A percentile compares a stretch with the other conserved stretches of the same genome.
Evolutionary conservation across 2,113 vertebrate genomes (phyloP).

Genomic region (Genyomyrus donnyi): DNA sequence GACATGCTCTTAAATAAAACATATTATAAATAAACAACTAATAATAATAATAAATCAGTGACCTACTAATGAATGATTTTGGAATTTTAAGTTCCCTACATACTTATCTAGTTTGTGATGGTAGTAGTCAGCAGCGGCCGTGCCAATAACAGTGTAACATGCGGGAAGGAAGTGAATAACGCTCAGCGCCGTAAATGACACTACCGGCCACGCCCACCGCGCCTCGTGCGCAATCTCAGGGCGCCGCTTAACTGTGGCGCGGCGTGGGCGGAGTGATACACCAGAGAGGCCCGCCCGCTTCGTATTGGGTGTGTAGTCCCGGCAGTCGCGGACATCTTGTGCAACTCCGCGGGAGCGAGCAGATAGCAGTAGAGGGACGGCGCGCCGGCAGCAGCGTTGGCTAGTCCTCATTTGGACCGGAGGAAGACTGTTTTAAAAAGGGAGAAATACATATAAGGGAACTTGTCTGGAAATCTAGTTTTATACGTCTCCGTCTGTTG

Average conservation of each 20-base stretch:
- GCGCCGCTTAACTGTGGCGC: background rate
- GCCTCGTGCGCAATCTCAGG: background rate
- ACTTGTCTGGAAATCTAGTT: background rate
- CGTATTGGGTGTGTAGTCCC: slow-evolving; percentile 17
- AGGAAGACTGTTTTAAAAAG: background rate
- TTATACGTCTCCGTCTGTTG: background rate
- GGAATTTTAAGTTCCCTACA: background rate
- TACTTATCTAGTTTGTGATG: background rate
- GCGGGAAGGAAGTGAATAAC: slow-evolving; percentile 4
- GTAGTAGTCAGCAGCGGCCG: background rate
- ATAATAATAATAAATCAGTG: background rate
- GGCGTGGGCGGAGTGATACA: slow-evolving; percentile 23
- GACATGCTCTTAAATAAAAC: background rate
- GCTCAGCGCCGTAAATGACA: background rate
- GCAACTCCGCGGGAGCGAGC: background rate
- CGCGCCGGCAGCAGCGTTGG: background rate
- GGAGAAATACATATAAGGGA: background rate
- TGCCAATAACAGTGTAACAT: background rate
- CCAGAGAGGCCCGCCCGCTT: background rate
- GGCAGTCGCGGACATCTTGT: slow-evolving; percentile 24
- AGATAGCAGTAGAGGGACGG: slow-evolving; percentile 14
- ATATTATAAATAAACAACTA: background rate
- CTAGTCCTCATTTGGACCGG: background rate
- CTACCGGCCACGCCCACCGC: background rate
- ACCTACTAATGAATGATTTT: background rate